These are phyloP conservation scores for Galbula dea DNA, from an alignment of 2,113 vertebrate species.

Conservation along the genomic window DNA sequence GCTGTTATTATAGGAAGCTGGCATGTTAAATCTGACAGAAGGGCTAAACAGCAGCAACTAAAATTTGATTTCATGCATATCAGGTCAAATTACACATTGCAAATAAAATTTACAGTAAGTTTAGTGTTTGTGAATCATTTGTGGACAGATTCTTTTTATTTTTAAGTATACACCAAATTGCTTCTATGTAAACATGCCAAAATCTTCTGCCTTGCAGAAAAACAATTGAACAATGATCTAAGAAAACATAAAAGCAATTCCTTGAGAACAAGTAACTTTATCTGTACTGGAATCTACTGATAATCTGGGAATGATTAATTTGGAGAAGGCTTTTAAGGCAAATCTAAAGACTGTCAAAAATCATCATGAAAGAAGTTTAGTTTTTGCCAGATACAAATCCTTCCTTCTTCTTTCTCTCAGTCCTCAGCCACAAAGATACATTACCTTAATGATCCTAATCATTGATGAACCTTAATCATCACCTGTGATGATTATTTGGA, in stretches of 20 bases:
- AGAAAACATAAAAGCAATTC: not conserved
- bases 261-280: not conserved
- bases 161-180: not conserved
- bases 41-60: not conserved
- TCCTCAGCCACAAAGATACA: not conserved
- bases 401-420: not conserved
- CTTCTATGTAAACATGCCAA: not conserved
- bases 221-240: conserved; percentile 37
- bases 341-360: not conserved
- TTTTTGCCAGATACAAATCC: not conserved
- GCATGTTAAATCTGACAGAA: not conserved
- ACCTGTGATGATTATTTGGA: not conserved
- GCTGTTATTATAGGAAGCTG: not conserved
- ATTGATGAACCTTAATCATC: not conserved
- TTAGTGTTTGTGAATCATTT: not conserved
- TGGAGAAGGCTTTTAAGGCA: not conserved
- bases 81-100: not conserved
- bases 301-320: not conserved
- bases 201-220: conserved; percentile 9
- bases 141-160: not conserved
- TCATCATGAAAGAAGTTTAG: not conserved
- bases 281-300: not conserved
- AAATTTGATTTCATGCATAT: not conserved
- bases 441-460: not conserved
- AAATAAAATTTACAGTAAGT: not conserved